Conservation (phyloP, 2,888 invertebrate genomes). For the Platycheirus rosarum region DNA sequence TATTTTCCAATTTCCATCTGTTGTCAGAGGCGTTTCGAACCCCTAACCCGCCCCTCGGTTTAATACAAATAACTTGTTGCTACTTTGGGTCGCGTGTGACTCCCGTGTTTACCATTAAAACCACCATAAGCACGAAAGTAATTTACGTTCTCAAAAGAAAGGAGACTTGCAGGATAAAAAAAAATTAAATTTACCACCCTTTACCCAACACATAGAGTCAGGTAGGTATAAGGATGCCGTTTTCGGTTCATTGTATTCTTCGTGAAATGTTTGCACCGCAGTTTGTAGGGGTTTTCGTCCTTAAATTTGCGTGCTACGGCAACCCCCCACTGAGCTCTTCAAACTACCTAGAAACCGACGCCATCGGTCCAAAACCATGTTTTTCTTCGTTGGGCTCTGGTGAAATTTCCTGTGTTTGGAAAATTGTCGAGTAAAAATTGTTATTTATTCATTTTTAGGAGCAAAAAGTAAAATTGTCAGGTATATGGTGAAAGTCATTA, state of each 20-base stretch:
- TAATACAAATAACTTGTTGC: constrained; percentile 62
- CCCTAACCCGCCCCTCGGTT: constrained; percentile 23
- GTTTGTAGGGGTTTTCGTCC: constrained; percentile 38
- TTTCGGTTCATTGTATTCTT: constrained; percentile 56
- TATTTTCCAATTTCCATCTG: constrained; percentile 56
- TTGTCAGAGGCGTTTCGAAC: constrained; percentile 29
- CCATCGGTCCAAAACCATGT: neutral
- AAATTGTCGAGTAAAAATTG: constrained; percentile 56
- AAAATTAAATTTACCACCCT: constrained; percentile 45
- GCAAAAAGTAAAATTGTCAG: constrained; percentile 35
- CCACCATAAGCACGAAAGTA: constrained; percentile 44
- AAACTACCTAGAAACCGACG: no score
- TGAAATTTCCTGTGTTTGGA: constrained; percentile 47
- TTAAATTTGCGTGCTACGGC: constrained; percentile 44
- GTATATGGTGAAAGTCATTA: constrained; percentile 29
- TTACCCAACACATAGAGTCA: neutral
- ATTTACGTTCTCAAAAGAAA: constrained; percentile 41
- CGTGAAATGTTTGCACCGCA: constrained; percentile 46
- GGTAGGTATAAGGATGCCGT: neutral
- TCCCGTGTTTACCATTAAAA: constrained; percentile 31
- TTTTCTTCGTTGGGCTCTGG: no score
- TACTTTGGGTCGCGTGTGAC: constrained; percentile 47
- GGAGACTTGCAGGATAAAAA: constrained; percentile 9
- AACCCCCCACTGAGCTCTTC: constrained; percentile 16
- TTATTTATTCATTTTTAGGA: constrained; percentile 61